phyloP scores from a whole-genome alignment of 1,140 invertebrate species.

The Drosophila eugracilis region DNA sequence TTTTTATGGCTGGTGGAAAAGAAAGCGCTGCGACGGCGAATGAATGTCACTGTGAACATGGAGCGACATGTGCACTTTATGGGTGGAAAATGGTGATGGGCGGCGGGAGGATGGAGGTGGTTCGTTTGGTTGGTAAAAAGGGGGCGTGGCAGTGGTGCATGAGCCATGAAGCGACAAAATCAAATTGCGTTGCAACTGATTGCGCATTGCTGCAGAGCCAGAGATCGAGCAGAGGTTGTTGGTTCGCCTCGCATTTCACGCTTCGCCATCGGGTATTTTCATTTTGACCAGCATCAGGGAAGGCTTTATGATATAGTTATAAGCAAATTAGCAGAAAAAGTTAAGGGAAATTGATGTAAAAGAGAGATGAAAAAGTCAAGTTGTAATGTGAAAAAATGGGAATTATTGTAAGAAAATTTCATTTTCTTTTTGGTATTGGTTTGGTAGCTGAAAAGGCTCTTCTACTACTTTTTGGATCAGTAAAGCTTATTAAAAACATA shows the following conservation, averaged over 20 bases:
- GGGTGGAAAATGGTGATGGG: constrained; percentile 27
- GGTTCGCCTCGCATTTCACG: not conserved
- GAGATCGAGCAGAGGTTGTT: constrained; percentile 22
- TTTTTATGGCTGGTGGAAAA: constrained; percentile 73
- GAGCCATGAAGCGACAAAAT: constrained; percentile 81
- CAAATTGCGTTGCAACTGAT: constrained; percentile 82
- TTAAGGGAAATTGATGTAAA: no score
- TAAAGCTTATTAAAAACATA: no score
- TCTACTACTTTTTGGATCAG: no score
- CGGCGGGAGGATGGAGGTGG: not conserved
- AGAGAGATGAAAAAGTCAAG: no score
- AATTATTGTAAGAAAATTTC: no score
- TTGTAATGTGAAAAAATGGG: no score
- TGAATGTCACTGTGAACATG: constrained; percentile 83
- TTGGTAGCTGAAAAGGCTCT: no score
- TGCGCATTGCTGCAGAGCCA: constrained; percentile 65
- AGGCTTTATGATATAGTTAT: no score
- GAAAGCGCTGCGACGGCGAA: constrained; percentile 75
- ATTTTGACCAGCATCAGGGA: not conserved
- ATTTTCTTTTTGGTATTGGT: no score
- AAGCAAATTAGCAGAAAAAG: no score
- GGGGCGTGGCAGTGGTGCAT: constrained; percentile 30
- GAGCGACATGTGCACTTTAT: constrained; percentile 84
- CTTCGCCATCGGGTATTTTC: not conserved
- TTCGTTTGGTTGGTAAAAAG: not conserved